Percentiles rank a stretch among this genome's conserved stretches.
These are phyloP conservation scores for Rhea pennata DNA, from an alignment of 2,113 vertebrate genomes.

Conservation along the genomic window DNA sequence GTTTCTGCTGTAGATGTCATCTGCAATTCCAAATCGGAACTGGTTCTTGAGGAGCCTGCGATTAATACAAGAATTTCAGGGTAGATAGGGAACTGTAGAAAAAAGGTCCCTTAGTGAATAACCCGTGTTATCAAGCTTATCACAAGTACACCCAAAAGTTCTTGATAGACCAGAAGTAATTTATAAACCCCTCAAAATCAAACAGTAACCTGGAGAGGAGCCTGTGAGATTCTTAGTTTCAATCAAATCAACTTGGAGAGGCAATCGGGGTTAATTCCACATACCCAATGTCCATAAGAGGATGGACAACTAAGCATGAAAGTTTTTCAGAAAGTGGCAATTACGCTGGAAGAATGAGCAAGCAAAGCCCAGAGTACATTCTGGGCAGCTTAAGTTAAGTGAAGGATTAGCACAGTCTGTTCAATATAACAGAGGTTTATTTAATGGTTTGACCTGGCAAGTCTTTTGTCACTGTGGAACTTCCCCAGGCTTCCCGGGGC, in stretches of 20 bases:
- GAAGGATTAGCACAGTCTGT: constrained; percentile 31
- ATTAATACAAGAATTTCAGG: background rate
- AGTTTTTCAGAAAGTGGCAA: constrained; percentile 11
- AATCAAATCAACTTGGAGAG: constrained; percentile 21
- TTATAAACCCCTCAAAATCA: background rate
- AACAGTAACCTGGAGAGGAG: background rate
- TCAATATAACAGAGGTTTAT: constrained; percentile 20
- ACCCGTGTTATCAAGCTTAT: background rate
- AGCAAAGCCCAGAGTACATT: background rate
- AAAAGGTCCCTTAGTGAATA: background rate
- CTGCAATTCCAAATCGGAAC: background rate
- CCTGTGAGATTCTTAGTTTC: background rate
- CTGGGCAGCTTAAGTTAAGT: background rate
- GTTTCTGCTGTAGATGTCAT: background rate
- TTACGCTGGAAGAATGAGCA: background rate
- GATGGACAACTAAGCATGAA: background rate
- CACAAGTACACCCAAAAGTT: background rate
- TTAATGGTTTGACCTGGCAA: constrained; percentile 31
- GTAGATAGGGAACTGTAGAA: background rate
- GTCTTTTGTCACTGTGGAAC: constrained; percentile 25
- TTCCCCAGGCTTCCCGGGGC: constrained; percentile 40
- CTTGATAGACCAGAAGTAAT: background rate
- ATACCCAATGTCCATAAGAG: background rate
- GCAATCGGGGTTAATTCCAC: constrained; percentile 8
- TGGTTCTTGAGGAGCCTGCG: background rate